Evolutionary conservation across 1,140 invertebrate genomes (phyloP), one percentile per base, ranked within the genome.

Genomic region (Solenopsis fugax): DNA sequence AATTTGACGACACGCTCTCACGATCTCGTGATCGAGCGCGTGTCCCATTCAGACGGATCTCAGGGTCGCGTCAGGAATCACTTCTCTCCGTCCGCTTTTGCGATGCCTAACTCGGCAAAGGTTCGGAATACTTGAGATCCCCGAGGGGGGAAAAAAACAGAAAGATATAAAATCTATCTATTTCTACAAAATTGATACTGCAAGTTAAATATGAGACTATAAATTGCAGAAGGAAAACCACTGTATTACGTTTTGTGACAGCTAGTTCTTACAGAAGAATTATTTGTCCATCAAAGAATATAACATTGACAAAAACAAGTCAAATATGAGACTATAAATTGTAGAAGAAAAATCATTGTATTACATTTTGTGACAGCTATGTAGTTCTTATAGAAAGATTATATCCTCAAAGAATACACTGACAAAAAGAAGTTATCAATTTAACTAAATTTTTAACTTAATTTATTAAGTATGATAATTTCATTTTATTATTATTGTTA

Each of bases 31-130:
- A 72, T 72, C 37, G 52, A 77, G 41, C 64, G n/a, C 29, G 16
- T 24, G 50, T 54, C 34, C 50, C 89, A 90, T 90, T 90, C 78
- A 91, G 54, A 60, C 16, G 3, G 21, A 69, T 60, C 65, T 75
- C 88, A 87, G 48, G 75, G 67, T 91, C 85, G 82, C 48, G 24
- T 18, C 18, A 13, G 60, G 56, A 64, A 34, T 48, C 41, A n/a
- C 9, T 77, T 29, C n/a, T 7, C 58, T 65, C 29, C 16, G 41
- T 45, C 34, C 80, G 34, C 45, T 37, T 48, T 41, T 29, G 45
- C 9, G 71, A 67, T 87, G 56, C 60, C 41, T 41, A 3, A 41
- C 10, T 67, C 37, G 37, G 37, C 9, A 4, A 41, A n/a, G 9
- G 5, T 21, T 10, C 37, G 4, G 34, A 76, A 12, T 24, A 60